These are phyloP conservation scores for Protophormia terraenovae DNA, from an alignment of 2,888 invertebrate genomes.

Conservation along the genomic window DNA sequence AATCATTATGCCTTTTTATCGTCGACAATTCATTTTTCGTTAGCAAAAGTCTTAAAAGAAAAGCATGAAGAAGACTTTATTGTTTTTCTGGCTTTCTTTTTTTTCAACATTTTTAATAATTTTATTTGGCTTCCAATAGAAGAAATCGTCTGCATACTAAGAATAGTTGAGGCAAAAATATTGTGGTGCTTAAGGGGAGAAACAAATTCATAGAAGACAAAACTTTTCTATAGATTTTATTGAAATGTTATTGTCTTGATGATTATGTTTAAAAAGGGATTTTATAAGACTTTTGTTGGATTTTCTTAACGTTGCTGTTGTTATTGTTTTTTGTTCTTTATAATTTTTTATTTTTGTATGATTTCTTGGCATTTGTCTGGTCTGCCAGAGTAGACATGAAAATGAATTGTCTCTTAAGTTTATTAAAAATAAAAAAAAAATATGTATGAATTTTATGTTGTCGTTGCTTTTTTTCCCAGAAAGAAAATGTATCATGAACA, in stretches of 20 bases:
- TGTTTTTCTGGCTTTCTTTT: conserved; percentile 29
- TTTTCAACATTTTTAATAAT: conserved; percentile 29
- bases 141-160: conserved; percentile 28
- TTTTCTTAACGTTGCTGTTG: neutral
- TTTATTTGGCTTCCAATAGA: conserved; percentile 42
- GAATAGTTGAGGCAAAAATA: conserved; percentile 36
- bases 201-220: neutral
- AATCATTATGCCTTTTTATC: conserved; percentile 69
- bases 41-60: conserved; percentile 28
- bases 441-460: conserved; percentile 15
- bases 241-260: conserved; percentile 67
- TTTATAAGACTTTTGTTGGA: conserved; percentile 27
- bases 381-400: conserved; percentile 52
- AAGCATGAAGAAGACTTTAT: conserved; percentile 29
- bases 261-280: conserved; percentile 54
- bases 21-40: conserved; percentile 57
- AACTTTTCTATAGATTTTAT: conserved; percentile 62
- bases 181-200: neutral
- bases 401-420: conserved; percentile 59
- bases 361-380: conserved; percentile 63
- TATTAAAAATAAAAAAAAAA: conserved; percentile 46
- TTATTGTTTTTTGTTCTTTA: neutral
- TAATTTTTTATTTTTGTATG: conserved; percentile 1
- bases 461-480: neutral
- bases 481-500: neutral